Conservation (phyloP, 2,797 vertebrate genomes). For the Falco concolor region DNA sequence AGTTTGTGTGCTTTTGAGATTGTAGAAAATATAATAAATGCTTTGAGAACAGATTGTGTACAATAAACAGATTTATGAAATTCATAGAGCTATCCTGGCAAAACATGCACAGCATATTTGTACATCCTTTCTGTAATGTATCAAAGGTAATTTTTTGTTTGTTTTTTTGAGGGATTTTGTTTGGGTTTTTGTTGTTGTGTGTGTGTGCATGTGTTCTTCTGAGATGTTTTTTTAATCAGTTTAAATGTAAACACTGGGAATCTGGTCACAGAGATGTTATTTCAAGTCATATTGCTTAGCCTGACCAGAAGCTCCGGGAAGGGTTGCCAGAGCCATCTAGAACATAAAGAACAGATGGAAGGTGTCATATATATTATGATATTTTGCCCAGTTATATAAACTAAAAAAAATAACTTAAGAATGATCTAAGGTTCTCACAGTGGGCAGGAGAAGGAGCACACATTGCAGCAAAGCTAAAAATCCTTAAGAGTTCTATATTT, state of each 20-base stretch:
- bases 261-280: not conserved
- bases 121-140: not conserved
- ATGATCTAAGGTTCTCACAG: not conserved
- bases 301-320: not conserved
- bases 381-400: not conserved
- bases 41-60: not conserved
- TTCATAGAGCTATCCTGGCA: not conserved
- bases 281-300: not conserved
- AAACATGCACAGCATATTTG: not conserved
- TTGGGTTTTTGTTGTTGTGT: too few species aligned
- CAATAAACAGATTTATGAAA: not conserved
- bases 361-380: not conserved
- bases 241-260: not conserved
- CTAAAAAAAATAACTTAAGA: not conserved
- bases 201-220: not conserved
- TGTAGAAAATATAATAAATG: not conserved
- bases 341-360: not conserved
- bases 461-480: not conserved
- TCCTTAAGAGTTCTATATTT: not conserved
- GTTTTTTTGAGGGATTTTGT: not conserved
- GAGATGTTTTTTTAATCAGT: not conserved
- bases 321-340: not conserved
- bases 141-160: not conserved
- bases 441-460: constrained; percentile 16
- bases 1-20: not conserved